These are phyloP conservation scores for Odobenus rosmarus DNA, from an alignment of 2,113 vertebrate species.

Conservation along the genomic window DNA sequence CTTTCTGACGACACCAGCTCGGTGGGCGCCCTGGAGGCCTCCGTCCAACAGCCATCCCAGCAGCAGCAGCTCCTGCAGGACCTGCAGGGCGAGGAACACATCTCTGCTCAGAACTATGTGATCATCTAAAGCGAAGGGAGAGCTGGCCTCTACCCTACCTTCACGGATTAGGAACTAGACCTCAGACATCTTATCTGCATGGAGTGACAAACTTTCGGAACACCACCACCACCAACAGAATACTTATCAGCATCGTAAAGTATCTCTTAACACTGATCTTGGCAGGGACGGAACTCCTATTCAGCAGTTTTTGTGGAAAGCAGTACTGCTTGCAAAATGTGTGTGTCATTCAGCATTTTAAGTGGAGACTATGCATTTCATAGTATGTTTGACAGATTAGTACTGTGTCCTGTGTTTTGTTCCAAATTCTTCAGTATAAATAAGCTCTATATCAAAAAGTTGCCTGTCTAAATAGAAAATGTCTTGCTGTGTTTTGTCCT, in stretches of 20 bases:
- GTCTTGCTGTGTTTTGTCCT: slow-evolving; percentile 93
- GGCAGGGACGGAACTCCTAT: slow-evolving; percentile 87
- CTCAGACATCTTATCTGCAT: slow-evolving; percentile 89
- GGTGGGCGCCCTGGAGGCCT: slow-evolving; percentile 86
- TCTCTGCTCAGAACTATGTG: slow-evolving; percentile 89
- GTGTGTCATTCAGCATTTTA: slow-evolving; percentile 84
- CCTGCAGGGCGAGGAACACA: slow-evolving; percentile 87
- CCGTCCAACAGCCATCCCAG: slow-evolving; percentile 82
- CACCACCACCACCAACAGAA: slow-evolving; percentile 67
- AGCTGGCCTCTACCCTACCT: slow-evolving; percentile 87
- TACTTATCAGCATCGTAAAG: slow-evolving; percentile 82
- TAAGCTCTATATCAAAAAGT: slow-evolving; percentile 94
- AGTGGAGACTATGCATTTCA: slow-evolving; percentile 94
- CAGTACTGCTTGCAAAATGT: slow-evolving; percentile 86
- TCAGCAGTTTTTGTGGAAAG: slow-evolving; percentile 86
- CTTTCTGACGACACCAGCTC: slow-evolving; percentile 94
- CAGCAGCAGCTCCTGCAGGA: slow-evolving; percentile 86
- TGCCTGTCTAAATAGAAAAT: slow-evolving; percentile 92
- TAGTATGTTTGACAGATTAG: slow-evolving; percentile 91
- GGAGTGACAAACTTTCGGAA: slow-evolving; percentile 89
- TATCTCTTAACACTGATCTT: slow-evolving; percentile 86
- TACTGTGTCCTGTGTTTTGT: slow-evolving; percentile 93
- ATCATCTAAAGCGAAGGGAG: slow-evolving; percentile 89
- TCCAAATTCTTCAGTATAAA: slow-evolving; percentile 95
- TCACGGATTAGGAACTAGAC: slow-evolving; percentile 64